Evolutionary conservation across 2,797 vertebrate genomes (phyloP), one percentile per base, ranked within the genome.

Genomic region (Oreochromis mossambicus): DNA sequence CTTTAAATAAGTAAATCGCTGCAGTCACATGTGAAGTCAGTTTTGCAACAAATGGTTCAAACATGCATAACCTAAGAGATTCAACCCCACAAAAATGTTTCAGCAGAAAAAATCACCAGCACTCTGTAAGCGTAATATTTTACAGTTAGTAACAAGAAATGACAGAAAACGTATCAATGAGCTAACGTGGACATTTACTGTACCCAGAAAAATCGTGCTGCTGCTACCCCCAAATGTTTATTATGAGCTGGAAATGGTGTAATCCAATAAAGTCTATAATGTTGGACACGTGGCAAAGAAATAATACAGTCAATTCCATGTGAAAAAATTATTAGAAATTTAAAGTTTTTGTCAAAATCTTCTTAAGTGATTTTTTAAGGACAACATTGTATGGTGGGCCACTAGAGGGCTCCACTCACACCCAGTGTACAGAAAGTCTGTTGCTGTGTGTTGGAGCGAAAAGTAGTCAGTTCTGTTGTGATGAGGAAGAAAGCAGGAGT

Each of bases 231-330:
- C 19, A 38, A 38, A 66, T 66, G 61, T 21, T 38, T 7, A 66
- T 66, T 66, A 41, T 41, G 61, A 41, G 34, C 61, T 66, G 19
- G 11, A 38, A 0, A 63, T 38, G 19, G 34, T 21, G 0, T 66
- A 66, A 66, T 14, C 11, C 61, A 43, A 2, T 3, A 46, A 70
- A 46, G 66, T 46, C 21, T 70, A 15, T 41, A 41, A 68, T 43
- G 36, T 41, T 68, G 12, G 12, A 3, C 36, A 41, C 36, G 38
- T 43, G n/a, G 24, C 9, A 43, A 41, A 68, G 21, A 68, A 68
- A 24, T 15, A 2, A 3, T 15, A 0, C 5, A 17, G 38, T 3
- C 63, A 68, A 43, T 21, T 9, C 5, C 5, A 43, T 5, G 38
- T 68, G 2, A 70, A 24, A 36, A 38, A n/a, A 63, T 11, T 38